Evolutionary conservation across 92 coral and sea anemone species (phyloP).

Genomic region (Phenganax stokvisi): DNA sequence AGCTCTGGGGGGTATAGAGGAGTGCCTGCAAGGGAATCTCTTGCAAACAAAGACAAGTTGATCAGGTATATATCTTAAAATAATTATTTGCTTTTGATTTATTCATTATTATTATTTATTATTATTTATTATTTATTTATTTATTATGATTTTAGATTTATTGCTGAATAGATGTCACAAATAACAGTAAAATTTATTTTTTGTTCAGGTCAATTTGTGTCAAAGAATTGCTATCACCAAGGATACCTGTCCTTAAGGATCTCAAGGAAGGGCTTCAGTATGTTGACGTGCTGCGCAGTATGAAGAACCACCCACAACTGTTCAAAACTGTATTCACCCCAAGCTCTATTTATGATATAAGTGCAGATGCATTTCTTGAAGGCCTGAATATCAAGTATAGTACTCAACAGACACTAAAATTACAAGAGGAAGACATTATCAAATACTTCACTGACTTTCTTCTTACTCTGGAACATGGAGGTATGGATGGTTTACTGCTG

Average conservation of each 20-base stretch:
- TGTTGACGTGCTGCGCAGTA: background rate
- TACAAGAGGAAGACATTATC: no score
- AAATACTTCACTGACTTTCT: no score
- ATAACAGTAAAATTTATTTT: no score
- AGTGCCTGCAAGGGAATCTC: background rate
- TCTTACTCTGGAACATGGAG: background rate
- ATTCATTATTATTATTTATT: background rate
- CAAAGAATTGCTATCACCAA: background rate
- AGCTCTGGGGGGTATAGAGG: background rate
- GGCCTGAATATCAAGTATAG: no score
- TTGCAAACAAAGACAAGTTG: background rate
- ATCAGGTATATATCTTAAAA: background rate
- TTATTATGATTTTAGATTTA: background rate
- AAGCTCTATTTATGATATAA: no score
- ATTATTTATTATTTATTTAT: background rate
- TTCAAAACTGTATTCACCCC: conserved; percentile 41
- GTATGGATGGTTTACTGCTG: background rate
- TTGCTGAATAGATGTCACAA: background rate
- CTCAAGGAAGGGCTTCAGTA: conserved; percentile 12
- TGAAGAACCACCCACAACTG: conserved; percentile 32
- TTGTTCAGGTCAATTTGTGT: no score
- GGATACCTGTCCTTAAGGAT: conserved; percentile 5
- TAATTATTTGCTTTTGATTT: background rate
- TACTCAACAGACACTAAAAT: no score
- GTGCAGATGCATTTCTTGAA: no score